These are phyloP conservation scores for Gnathonemus echidnorhynchus DNA, from an alignment of 2,113 vertebrate species.

Conservation along the genomic window DNA sequence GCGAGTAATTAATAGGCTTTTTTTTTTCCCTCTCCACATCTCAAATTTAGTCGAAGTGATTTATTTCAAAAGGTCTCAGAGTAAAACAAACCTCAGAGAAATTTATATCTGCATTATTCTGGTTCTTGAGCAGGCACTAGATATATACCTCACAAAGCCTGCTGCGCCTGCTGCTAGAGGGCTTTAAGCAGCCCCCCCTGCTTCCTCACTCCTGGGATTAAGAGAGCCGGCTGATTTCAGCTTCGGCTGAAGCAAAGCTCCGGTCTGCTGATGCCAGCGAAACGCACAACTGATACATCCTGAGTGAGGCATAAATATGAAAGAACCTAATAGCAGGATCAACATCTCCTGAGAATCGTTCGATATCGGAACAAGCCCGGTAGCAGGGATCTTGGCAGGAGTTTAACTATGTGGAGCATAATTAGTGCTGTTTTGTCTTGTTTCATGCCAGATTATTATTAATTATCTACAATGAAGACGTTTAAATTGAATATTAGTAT, in stretches of 20 bases:
- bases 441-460: constrained; percentile 1
- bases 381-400: neutral
- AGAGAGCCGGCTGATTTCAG: neutral
- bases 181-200: neutral
- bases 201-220: neutral
- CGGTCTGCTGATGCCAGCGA: neutral
- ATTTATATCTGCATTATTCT: neutral
- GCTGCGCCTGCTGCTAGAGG: neutral
- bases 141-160: neutral
- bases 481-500: neutral
- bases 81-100: neutral
- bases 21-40: constrained; percentile 22
- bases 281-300: neutral
- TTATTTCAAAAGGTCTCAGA: constrained; percentile 22
- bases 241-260: constrained; percentile 7
- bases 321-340: neutral
- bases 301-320: neutral
- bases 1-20: constrained; percentile 39
- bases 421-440: neutral
- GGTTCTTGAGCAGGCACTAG: neutral
- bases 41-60: constrained; percentile 23
- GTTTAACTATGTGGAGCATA: neutral
- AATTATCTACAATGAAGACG: neutral
- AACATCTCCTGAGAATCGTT: neutral
- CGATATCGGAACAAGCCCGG: neutral